A percentile compares a stretch with the other conserved stretches of the same genome.
Evolutionary conservation across 2,113 vertebrate genomes (phyloP).

Genomic region (Perognathus longimembris): DNA sequence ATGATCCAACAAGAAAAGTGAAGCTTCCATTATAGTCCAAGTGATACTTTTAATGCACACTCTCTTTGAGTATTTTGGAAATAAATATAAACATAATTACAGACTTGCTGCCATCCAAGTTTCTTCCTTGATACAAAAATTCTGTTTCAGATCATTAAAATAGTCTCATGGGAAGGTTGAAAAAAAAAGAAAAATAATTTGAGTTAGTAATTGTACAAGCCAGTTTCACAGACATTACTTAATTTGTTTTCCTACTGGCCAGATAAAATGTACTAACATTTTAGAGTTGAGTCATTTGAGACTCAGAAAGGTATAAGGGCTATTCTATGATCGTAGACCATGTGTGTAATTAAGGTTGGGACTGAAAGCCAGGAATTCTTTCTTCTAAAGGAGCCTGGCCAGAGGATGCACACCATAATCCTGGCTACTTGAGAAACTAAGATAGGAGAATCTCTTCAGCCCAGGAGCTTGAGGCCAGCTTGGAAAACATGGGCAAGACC

Average conservation of each 20-base stretch:
- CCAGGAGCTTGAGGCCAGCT: background rate
- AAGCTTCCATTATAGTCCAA: background rate
- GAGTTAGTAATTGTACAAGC: slow-evolving; percentile 1
- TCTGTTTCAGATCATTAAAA: slow-evolving; percentile 26
- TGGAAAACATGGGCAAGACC: background rate
- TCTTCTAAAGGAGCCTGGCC: background rate
- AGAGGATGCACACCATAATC: no score
- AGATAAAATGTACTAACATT: slow-evolving; percentile 10
- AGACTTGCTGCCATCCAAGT: background rate
- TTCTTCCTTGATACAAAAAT: slow-evolving; percentile 37
- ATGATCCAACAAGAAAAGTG: slow-evolving; percentile 25
- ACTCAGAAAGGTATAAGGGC: background rate
- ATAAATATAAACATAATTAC: background rate
- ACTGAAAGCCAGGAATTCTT: background rate
- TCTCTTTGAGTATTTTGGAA: background rate
- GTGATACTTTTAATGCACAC: background rate
- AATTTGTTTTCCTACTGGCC: slow-evolving; percentile 43
- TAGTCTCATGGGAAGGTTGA: background rate
- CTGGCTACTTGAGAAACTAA: background rate
- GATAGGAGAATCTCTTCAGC: background rate
- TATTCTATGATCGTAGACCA: background rate
- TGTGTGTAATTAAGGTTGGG: background rate
- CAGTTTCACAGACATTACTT: slow-evolving; percentile 16
- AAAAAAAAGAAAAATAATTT: slow-evolving; percentile 36
- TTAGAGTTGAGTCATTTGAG: background rate